These are phyloP conservation scores for Elaphurus davidianus DNA, from an alignment of 2,113 vertebrate species.

Conservation along the genomic window DNA sequence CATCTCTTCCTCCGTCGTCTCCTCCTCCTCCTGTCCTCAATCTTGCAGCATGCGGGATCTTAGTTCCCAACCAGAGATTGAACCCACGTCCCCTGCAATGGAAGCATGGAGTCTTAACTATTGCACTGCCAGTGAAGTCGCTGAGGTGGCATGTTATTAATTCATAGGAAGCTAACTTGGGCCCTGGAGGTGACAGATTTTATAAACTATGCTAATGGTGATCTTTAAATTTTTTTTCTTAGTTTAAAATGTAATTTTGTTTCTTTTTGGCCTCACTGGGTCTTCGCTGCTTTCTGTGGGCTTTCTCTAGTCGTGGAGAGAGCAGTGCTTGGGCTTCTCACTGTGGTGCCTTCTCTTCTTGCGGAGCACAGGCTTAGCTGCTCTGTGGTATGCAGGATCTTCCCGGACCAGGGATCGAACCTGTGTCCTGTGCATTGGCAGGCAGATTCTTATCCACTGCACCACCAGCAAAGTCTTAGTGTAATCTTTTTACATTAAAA, in stretches of 20 bases:
- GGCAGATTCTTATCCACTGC: background rate
- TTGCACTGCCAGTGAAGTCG: background rate
- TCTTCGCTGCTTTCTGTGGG: background rate
- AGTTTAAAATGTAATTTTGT: background rate
- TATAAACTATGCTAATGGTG: background rate
- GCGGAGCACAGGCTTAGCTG: accelerated
- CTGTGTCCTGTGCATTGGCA: background rate
- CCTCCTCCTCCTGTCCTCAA: background rate
- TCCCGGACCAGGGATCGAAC: background rate
- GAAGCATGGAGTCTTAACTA: background rate
- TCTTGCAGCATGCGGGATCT: background rate
- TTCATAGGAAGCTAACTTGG: background rate
- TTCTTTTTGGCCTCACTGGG: background rate
- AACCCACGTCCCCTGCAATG: background rate
- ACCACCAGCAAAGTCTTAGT: background rate
- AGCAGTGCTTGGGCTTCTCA: background rate
- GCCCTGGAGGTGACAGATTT: background rate
- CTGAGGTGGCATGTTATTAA: background rate
- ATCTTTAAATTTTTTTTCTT: background rate
- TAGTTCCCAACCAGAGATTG: background rate
- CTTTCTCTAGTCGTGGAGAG: background rate
- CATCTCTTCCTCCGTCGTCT: background rate
- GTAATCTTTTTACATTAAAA: background rate
- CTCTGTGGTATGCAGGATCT: background rate
- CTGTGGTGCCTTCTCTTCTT: background rate